Conservation (phyloP, 2,797 vertebrate species). For the Pseudomugil gertrudae region DNA sequence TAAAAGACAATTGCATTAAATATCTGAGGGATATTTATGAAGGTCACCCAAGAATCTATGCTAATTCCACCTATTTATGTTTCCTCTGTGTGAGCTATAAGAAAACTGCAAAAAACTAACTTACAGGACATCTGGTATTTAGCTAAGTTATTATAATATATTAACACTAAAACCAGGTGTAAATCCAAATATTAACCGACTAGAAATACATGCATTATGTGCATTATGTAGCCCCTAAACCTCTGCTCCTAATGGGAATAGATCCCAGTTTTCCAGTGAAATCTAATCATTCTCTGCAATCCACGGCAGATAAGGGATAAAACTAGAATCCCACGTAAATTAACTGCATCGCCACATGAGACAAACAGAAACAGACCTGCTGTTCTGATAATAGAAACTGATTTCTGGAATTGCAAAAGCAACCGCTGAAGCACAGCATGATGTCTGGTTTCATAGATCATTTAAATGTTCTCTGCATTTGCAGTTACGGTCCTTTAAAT, state of each 20-base stretch:
- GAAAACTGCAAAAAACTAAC: slow-evolving; percentile 23
- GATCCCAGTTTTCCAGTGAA: neutral
- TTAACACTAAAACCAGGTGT: neutral
- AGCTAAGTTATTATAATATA: no score
- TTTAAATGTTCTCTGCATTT: slow-evolving; percentile 9
- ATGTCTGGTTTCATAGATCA: neutral
- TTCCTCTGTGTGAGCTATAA: slow-evolving; percentile 35
- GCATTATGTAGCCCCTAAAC: neutral
- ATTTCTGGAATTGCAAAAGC: neutral
- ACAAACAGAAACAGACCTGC: neutral
- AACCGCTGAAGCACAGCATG: neutral
- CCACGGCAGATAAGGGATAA: neutral
- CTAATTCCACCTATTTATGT: slow-evolving; percentile 40
- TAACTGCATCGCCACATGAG: neutral
- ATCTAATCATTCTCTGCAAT: neutral
- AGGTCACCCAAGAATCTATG: slow-evolving; percentile 61
- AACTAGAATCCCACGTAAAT: neutral
- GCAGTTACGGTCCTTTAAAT: slow-evolving; percentile 53
- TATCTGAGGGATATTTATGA: slow-evolving; percentile 26
- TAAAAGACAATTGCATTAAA: slow-evolving; percentile 31
- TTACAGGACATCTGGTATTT: slow-evolving; percentile 18
- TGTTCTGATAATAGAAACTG: neutral
- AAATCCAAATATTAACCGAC: neutral
- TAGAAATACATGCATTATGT: no score
- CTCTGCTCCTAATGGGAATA: neutral